phyloP scores from a whole-genome alignment of 1,140 invertebrate genomes.

The Trialeurodes vaporariorum region DNA sequence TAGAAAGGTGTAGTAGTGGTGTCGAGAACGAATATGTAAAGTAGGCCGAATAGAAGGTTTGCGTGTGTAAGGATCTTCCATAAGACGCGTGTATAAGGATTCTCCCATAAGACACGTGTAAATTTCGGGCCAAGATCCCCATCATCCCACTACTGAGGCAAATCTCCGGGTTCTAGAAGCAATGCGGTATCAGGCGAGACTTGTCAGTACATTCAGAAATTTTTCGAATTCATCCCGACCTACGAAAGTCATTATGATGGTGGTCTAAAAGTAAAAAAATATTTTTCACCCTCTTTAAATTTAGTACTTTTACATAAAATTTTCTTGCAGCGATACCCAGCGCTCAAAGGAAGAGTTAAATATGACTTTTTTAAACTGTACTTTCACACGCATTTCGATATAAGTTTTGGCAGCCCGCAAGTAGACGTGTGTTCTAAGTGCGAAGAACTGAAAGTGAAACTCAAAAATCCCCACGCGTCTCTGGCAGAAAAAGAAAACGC shows the following conservation, averaged over 20 bases:
- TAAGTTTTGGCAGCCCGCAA: conserved; percentile 23
- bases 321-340: conserved; percentile 17
- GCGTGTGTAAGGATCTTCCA: too few species aligned
- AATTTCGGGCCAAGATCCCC: conserved; percentile 3
- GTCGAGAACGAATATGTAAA: too few species aligned
- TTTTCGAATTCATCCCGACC: conserved; percentile 6
- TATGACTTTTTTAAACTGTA: conserved; percentile 20
- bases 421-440: conserved; percentile 18
- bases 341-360: conserved; percentile 24
- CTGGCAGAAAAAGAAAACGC: conserved; percentile 26
- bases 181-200: conserved; percentile 2
- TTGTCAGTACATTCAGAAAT: conserved; percentile 1
- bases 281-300: background rate
- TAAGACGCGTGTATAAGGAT: too few species aligned
- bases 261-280: too few species aligned
- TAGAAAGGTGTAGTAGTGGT: too few species aligned
- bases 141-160: background rate
- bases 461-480: conserved; percentile 17
- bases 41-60: too few species aligned
- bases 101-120: background rate
- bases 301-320: conserved; percentile 9
- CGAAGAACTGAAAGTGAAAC: conserved; percentile 15
- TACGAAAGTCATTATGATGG: conserved; percentile 5
- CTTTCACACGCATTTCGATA: conserved; percentile 22
- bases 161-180: conserved; percentile 7